These are phyloP conservation scores for Hippocampus kuda DNA, from an alignment of 2,797 vertebrate genomes.

Conservation along the genomic window DNA sequence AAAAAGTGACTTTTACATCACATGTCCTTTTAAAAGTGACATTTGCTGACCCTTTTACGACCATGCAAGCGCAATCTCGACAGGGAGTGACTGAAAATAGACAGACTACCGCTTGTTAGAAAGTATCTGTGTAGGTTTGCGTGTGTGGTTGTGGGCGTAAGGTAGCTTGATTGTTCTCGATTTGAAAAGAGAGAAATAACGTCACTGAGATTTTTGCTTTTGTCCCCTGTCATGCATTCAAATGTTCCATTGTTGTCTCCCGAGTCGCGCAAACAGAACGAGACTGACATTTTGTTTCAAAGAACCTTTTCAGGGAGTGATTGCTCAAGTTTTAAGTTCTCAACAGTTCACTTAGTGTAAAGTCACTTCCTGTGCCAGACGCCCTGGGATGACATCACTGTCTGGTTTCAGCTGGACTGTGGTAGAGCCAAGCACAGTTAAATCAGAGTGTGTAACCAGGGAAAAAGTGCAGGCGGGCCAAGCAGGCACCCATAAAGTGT, in stretches of 20 bases:
- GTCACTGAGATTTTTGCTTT: conserved; percentile 17
- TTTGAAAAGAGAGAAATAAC: conserved; percentile 16
- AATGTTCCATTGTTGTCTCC: conserved; percentile 12
- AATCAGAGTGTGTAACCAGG: conserved; percentile 58
- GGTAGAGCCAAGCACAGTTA: conserved; percentile 54
- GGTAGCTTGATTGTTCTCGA: conserved; percentile 23
- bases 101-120: neutral
- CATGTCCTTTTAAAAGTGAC: conserved; percentile 34
- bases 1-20: neutral
- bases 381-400: conserved; percentile 53
- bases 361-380: conserved; percentile 55
- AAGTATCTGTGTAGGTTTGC: neutral
- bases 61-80: conserved; percentile 41
- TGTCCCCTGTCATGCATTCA: conserved; percentile 19
- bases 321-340: conserved; percentile 14
- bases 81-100: conserved; percentile 7
- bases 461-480: conserved; percentile 55
- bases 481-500: conserved; percentile 59
- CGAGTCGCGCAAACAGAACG: conserved; percentile 32
- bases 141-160: neutral
- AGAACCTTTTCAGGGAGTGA: conserved; percentile 23
- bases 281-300: conserved; percentile 6
- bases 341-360: conserved; percentile 32
- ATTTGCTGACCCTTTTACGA: conserved; percentile 42
- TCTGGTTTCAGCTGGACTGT: conserved; percentile 62